These are phyloP conservation scores for Platalea minor DNA, from an alignment of 2,797 vertebrate species.

Conservation along the genomic window DNA sequence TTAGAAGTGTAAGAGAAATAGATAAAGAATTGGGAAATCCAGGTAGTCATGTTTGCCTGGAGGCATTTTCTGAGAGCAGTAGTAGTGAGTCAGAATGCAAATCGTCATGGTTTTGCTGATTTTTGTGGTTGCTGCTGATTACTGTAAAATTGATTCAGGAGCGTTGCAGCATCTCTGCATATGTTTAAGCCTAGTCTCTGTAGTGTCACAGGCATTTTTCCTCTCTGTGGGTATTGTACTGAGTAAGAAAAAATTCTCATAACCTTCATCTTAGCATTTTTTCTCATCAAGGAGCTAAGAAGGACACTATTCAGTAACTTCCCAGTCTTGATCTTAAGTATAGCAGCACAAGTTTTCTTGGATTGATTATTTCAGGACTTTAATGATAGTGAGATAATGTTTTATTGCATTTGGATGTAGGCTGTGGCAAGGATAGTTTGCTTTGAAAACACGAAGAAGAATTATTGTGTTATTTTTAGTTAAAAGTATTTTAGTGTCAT, in stretches of 20 bases:
- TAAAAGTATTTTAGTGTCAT: neutral
- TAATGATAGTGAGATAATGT: neutral
- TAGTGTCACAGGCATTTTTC: conserved; percentile 5
- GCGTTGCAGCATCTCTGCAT: conserved; percentile 26
- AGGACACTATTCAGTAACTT: neutral
- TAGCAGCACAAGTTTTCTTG: neutral
- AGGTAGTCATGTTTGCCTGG: conserved; percentile 33
- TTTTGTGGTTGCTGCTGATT: conserved; percentile 31
- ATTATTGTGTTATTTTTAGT: neutral
- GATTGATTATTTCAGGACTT: neutral
- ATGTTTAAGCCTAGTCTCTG: conserved; percentile 29
- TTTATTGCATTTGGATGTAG: neutral
- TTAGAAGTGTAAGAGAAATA: neutral
- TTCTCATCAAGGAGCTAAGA: neutral
- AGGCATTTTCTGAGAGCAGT: conserved; percentile 21
- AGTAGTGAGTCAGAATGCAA: conserved; percentile 34
- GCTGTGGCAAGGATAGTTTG: neutral
- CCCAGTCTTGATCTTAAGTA: neutral
- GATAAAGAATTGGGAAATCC: conserved; percentile 28
- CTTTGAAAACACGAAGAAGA: neutral
- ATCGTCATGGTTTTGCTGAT: conserved; percentile 35
- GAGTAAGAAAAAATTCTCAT: neutral
- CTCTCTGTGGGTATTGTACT: neutral
- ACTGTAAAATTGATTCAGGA: conserved; percentile 50
- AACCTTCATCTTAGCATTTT: neutral